Evolutionary conservation across 2,797 vertebrate genomes (phyloP).

Genomic region (Oryzias sinensis): DNA sequence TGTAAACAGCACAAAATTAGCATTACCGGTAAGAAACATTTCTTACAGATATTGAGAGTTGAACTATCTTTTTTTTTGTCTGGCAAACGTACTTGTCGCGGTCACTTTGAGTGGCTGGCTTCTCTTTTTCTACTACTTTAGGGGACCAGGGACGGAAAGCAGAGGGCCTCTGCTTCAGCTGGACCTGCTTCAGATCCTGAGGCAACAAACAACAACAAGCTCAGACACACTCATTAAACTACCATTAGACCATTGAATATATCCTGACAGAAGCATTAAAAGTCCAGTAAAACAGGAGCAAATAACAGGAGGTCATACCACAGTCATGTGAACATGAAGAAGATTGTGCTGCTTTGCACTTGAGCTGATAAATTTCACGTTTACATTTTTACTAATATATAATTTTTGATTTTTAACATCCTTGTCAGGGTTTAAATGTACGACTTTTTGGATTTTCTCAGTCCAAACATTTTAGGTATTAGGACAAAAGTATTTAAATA

Average conservation of each 20-base stretch:
- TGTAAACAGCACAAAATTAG: slow-evolving; percentile 43
- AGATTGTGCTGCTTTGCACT: too few species aligned
- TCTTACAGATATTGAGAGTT: slow-evolving; percentile 4
- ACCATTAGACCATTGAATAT: slow-evolving; percentile 22
- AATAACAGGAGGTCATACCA: slow-evolving; percentile 16
- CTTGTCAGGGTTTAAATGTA: too few species aligned
- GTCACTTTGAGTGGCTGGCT: slow-evolving; percentile 77
- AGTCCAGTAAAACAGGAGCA: slow-evolving; percentile 16
- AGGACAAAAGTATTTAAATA: too few species aligned
- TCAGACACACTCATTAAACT: slow-evolving; percentile 27
- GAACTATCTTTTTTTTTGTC: slow-evolving; percentile 4
- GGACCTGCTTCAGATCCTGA: slow-evolving; percentile 88
- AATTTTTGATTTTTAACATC: too few species aligned
- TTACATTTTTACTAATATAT: too few species aligned
- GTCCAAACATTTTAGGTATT: too few species aligned
- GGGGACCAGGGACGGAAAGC: slow-evolving; percentile 98
- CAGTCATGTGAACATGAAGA: too few species aligned
- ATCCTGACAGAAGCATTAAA: slow-evolving; percentile 19
- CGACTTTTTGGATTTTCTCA: too few species aligned
- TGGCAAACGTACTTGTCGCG: slow-evolving; percentile 72
- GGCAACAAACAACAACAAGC: slow-evolving; percentile 41
- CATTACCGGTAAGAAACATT: background rate
- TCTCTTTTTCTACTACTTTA: slow-evolving; percentile 85
- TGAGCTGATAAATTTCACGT: too few species aligned
- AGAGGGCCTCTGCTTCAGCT: slow-evolving; percentile 92